Evolutionary conservation across 2,113 vertebrate species (phyloP), one percentile per base, ranked within the genome.

Genomic region (Pelusios castaneus): DNA sequence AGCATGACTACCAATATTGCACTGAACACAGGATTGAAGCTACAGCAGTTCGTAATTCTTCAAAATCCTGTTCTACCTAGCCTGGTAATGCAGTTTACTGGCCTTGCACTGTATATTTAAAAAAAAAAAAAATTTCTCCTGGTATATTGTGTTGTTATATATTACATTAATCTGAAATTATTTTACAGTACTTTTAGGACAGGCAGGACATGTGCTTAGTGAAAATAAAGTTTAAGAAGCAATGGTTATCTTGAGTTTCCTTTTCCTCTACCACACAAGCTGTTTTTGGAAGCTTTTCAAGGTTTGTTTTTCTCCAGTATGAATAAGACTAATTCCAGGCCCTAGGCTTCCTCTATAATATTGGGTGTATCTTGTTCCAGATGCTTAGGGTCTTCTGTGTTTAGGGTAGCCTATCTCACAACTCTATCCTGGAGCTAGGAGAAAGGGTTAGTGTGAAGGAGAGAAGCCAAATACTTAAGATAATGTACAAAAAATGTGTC

Each of bases 1-100:
- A 38, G 60, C 38, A 27, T 77, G 60, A 83, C 67, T 43, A 47
- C 34, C 19, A 41, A 43, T 0, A 0, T 85, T 0, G 0, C 60
- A 1, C 19, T 55, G 0, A 27, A 7, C 2, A 0, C 45, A 34
- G 34, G 14, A 19, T 19, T 89, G 31, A 76, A 78, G 51, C 0
- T 10, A 13, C 38, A 22, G 51, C 25, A 58, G 52, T 16, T 87
- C 49, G 31, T 27, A 85, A 31, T 43, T 82, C 14, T 70, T 70
- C 41, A 67, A 87, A 67, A 41, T 27, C 41, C 67, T 3, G 0
- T 81, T 91, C 82, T 80, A 27, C 5, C 27, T 19, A 31, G 89
- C 43, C 43, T 29, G 0, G 0, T 31, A 84, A 10, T 14, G 54
- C 10, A 34, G 16, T 84, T 86, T 16, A 54, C 38, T 56, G 63